Evolutionary conservation across 1,140 invertebrate genomes (phyloP).

Genomic region (Tyrophagus putrescentiae): DNA sequence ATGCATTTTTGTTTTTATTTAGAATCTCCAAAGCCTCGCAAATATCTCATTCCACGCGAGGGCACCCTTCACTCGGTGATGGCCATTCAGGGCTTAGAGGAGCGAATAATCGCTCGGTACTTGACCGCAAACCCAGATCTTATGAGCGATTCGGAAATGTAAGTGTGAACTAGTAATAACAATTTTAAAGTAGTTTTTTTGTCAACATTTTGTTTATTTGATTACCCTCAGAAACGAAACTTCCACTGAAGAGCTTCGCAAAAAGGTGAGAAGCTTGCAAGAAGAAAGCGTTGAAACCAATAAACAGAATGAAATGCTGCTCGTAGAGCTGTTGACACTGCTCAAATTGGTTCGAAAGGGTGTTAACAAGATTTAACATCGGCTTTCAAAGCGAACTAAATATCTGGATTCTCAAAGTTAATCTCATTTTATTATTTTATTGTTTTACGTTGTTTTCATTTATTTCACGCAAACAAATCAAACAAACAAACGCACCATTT

Average conservation of each 20-base stretch:
- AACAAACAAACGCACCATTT: neutral
- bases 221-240: neutral
- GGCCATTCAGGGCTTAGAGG: neutral
- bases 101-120: neutral
- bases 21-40: too few species aligned
- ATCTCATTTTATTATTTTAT: slow-evolving; percentile 1
- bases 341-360: neutral
- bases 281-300: neutral
- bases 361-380: neutral
- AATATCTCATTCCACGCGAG: neutral
- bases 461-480: neutral
- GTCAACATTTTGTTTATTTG: too few species aligned
- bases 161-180: too few species aligned
- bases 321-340: neutral
- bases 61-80: neutral
- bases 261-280: neutral
- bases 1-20: too few species aligned
- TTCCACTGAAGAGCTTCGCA: neutral
- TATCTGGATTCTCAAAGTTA: neutral
- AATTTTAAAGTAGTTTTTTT: too few species aligned
- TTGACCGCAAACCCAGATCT: neutral
- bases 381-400: neutral
- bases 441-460: neutral
- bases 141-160: too few species aligned
- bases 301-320: neutral